These are phyloP conservation scores for Acanthoscelides obtectus DNA, from an alignment of 2,888 invertebrate species.

Conservation along the genomic window DNA sequence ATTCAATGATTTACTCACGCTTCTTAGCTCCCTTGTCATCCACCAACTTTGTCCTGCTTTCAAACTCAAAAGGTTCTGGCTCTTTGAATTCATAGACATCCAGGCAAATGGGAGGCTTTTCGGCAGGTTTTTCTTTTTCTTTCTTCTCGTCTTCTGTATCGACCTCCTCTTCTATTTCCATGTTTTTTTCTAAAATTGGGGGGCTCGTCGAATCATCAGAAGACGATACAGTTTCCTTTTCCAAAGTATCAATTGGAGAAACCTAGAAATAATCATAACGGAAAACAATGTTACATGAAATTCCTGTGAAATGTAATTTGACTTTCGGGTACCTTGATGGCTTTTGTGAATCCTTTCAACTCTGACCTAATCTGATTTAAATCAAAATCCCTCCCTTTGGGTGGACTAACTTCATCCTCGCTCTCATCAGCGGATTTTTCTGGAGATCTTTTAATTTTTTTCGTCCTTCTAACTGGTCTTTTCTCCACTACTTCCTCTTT, in stretches of 20 bases:
- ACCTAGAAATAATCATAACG: constrained; percentile 4
- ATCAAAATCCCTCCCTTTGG: constrained; percentile 73
- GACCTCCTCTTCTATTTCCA: constrained; percentile 16
- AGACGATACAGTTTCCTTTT: constrained; percentile 37
- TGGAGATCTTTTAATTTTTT: constrained; percentile 45
- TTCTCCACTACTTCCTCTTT: constrained; percentile 41
- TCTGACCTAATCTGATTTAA: constrained; percentile 81
- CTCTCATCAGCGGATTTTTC: constrained; percentile 48
- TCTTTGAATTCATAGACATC: constrained; percentile 88
- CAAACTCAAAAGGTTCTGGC: constrained; percentile 82
- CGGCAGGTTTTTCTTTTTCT: constrained; percentile 29
- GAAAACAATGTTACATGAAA: too few species aligned
- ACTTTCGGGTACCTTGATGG: constrained; percentile 50
- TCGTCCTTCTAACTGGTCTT: constrained; percentile 29
- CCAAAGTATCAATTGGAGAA: constrained; percentile 8
- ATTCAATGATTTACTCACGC: constrained; percentile 23
- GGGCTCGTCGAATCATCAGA: constrained; percentile 37
- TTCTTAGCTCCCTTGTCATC: constrained; percentile 43
- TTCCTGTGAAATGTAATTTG: too few species aligned
- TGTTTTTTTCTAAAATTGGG: constrained; percentile 29
- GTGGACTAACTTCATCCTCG: constrained; percentile 46
- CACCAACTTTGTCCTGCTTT: constrained; percentile 53
- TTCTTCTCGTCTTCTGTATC: constrained; percentile 21
- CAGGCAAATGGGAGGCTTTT: constrained; percentile 39
- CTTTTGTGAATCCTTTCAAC: constrained; percentile 71